Conservation (phyloP, 2,888 invertebrate genomes). For the Tigriopus californicus region DNA sequence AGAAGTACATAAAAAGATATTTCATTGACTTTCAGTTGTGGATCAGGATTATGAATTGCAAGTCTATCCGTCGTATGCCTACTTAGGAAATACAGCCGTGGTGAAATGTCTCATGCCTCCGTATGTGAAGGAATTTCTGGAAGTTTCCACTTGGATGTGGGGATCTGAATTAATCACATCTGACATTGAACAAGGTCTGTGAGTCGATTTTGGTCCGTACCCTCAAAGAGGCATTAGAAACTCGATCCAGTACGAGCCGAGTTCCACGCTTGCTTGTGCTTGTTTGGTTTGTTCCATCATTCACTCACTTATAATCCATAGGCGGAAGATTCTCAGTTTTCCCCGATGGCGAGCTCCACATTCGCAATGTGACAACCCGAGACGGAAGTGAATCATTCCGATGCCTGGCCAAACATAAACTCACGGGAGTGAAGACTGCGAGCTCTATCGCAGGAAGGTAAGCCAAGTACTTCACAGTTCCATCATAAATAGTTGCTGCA, state of each 20-base stretch:
- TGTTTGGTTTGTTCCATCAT: no score
- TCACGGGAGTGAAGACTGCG: neutral
- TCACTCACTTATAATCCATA: neutral
- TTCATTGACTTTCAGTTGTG: no score
- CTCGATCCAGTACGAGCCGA: no score
- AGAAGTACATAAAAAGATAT: no score
- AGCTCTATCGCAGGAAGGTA: slow-evolving; percentile 3
- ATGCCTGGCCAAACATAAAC: neutral
- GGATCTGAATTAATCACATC: neutral
- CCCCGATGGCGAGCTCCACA: slow-evolving; percentile 2
- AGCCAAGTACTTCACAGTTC: neutral
- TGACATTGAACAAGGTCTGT: no score
- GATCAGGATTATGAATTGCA: neutral
- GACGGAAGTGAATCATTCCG: neutral
- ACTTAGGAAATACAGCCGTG: slow-evolving; percentile 13
- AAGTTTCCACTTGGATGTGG: slow-evolving; percentile 12
- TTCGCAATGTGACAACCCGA: neutral
- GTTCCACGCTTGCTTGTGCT: no score
- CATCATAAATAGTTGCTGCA: no score
- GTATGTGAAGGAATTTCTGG: slow-evolving; percentile 15
- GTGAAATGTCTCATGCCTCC: slow-evolving; percentile 17
- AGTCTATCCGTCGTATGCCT: slow-evolving; percentile 4
- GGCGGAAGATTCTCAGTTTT: slow-evolving; percentile 2
- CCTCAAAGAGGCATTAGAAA: no score
- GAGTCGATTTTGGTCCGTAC: no score